Evolutionary conservation across 2,888 invertebrate species (phyloP), one percentile per base, ranked within the genome.

Genomic region (Ophion ventricosus): DNA sequence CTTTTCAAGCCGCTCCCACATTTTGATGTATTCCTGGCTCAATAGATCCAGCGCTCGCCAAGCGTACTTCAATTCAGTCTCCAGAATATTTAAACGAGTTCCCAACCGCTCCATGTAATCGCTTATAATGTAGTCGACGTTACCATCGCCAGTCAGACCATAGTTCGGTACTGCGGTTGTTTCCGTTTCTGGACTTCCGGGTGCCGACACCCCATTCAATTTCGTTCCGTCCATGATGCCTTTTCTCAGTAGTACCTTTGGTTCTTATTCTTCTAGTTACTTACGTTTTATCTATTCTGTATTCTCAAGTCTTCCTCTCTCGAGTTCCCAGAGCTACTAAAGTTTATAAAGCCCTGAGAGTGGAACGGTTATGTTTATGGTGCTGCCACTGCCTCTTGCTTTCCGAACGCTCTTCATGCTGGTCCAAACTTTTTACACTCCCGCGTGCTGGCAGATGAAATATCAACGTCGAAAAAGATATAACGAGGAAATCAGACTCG

Each of bases 81-180:
- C 98, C 17, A 98, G 95, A 89, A 98, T 96, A 91, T 96, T 97
- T 84, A 98, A 95, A 54, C 98, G 95, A 35, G 97, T 97, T 17
- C 97, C 97, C 75, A 98, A 95, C 88, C 97, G 96, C 91, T 98
- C 98, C 97, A 98, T 98, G 92, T 97, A 98, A 93, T 97, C 98
- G 88, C 97, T 97, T 93, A 97, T 97, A 90, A 97, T 97, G 91
- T 97, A 97, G 92, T 97, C 97, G 72, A 91, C 89, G 86, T 90
- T 91, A 4, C 89, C 89, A 35, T 91, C 91, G 29, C 89, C 89
- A 56, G 88, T 85, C 11, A 89, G 75, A 54, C 86, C 83, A 66
- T 89, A 91, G 63, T 84, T 88, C 61, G 90, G 91, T 59, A 92
- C 75, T 17, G 88, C 87, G 17, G 92, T 89, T 64, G 91, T 90